Conservation (phyloP, 2,113 vertebrate genomes). For the Pteropus alecto region DNA sequence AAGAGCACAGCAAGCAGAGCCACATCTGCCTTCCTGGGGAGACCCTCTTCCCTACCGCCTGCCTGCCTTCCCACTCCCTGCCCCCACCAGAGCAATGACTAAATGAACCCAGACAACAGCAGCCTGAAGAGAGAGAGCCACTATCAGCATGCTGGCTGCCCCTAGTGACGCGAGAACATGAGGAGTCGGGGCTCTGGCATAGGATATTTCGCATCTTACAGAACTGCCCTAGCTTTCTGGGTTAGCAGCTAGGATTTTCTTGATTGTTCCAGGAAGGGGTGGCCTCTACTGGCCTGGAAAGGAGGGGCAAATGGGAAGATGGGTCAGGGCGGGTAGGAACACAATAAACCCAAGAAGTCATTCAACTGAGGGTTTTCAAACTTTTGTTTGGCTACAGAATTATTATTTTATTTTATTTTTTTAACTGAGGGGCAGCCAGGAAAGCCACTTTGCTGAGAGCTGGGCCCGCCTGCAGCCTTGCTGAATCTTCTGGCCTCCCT, state of each 20-base stretch:
- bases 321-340: neutral
- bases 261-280: neutral
- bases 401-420: neutral
- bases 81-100: neutral
- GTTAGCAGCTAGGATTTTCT: neutral
- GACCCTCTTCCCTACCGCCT: too few relatives aligned
- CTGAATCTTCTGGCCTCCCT: neutral
- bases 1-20: neutral
- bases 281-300: neutral
- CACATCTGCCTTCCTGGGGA: neutral
- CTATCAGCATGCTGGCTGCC: neutral
- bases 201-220: neutral
- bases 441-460: neutral
- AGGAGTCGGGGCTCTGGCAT: neutral
- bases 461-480: neutral
- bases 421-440: neutral
- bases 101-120: neutral
- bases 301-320: neutral
- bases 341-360: neutral
- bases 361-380: neutral
- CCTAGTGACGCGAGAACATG: neutral
- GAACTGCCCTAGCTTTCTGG: neutral
- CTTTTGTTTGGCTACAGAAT: neutral
- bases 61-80: too few relatives aligned
- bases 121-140: accelerated